Conservation (phyloP, 2,113 vertebrate species). For the Lasiurus borealis region DNA sequence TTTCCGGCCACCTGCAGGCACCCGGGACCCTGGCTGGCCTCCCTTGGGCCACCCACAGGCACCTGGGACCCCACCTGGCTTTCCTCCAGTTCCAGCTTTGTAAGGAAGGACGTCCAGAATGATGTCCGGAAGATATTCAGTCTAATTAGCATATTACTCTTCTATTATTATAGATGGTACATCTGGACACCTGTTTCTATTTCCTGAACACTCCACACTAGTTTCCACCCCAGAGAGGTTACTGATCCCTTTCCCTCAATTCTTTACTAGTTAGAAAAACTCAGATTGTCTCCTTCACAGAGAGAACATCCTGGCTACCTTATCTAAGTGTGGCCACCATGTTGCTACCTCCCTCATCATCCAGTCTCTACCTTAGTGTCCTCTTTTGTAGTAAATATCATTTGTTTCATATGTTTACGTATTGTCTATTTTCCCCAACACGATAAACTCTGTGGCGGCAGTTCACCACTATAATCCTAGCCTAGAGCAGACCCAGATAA, state of each 20-base stretch:
- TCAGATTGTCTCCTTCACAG: background rate
- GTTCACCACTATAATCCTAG: background rate
- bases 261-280: background rate
- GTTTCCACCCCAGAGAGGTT: background rate
- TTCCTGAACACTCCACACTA: background rate
- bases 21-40: too few species aligned
- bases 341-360: background rate
- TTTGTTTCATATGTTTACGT: background rate
- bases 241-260: background rate
- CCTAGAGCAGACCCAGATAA: background rate
- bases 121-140: too few species aligned
- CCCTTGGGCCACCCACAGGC: too few species aligned
- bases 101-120: too few species aligned
- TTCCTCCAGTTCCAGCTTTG: too few species aligned
- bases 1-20: too few species aligned
- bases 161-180: too few species aligned
- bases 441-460: background rate
- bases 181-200: background rate
- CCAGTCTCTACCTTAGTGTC: background rate
- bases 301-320: background rate
- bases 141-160: too few species aligned
- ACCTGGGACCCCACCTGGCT: too few species aligned
- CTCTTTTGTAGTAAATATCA: background rate
- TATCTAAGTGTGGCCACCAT: background rate
- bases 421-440: background rate